A percentile compares a stretch with the other conserved stretches of the same genome.
These are phyloP conservation scores for Tapirus indicus DNA, from an alignment of 2,797 vertebrate species.

Conservation along the genomic window DNA sequence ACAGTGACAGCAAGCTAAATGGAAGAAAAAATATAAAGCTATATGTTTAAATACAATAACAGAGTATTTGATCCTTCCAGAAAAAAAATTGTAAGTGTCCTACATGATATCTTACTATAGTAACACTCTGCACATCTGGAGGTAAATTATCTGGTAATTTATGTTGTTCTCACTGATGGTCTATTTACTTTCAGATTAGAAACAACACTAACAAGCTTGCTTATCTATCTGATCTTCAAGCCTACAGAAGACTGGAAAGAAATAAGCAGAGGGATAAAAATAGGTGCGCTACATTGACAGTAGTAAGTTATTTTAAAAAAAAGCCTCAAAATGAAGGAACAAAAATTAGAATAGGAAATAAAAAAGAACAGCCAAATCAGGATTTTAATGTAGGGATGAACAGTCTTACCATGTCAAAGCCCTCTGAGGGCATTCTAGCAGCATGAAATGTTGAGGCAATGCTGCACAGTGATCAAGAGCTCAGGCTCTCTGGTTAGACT, in stretches of 20 bases:
- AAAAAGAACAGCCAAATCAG: background rate
- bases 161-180: background rate
- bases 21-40: background rate
- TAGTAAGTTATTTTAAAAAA: background rate
- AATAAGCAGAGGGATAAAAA: background rate
- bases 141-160: background rate
- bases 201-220: background rate
- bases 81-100: background rate
- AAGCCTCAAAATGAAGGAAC: background rate
- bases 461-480: background rate
- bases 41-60: background rate
- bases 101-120: background rate
- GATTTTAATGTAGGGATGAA: background rate
- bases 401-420: background rate
- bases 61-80: background rate
- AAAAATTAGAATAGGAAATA: background rate
- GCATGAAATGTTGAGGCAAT: background rate
- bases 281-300: background rate
- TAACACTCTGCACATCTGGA: background rate
- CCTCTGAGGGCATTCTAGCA: background rate
- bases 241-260: background rate
- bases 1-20: background rate
- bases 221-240: constrained; percentile 40
- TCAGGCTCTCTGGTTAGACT: background rate
- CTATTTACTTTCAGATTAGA: constrained; percentile 9